phyloP scores from a whole-genome alignment of 2,888 invertebrate species.

The Cryptus viduatorius region DNA sequence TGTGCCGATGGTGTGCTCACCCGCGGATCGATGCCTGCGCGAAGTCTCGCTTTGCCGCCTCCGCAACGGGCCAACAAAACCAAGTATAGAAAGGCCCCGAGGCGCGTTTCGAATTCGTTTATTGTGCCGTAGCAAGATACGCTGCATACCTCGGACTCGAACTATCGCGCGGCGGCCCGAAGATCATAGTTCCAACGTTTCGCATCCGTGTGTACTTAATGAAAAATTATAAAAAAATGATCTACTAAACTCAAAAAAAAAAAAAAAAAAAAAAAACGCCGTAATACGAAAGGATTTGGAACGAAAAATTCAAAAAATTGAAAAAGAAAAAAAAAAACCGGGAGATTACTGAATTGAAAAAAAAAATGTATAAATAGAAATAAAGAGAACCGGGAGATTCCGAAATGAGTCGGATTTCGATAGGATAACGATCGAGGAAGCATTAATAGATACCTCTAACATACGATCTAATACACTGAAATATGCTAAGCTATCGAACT shows the following conservation, averaged over 20 bases:
- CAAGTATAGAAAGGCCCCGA: conserved; percentile 40
- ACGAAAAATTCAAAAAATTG: not conserved
- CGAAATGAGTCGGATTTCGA: not conserved
- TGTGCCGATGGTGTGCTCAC: conserved; percentile 24
- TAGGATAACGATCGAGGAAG: not conserved
- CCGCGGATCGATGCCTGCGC: conserved; percentile 42
- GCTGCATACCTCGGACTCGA: not conserved
- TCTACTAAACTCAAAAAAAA: too few species aligned
- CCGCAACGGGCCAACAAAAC: conserved; percentile 1
- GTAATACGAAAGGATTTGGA: too few species aligned
- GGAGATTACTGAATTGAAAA: too few species aligned
- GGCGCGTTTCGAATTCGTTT: conserved; percentile 71
- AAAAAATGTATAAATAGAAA: too few species aligned
- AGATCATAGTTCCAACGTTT: not conserved
- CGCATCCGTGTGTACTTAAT: too few species aligned
- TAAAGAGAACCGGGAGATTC: too few species aligned
- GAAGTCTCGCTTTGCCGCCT: conserved; percentile 44
- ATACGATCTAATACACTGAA: not conserved
- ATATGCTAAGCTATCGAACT: conserved; percentile 29
- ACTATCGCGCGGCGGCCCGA: not conserved
- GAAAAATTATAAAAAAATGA: too few species aligned
- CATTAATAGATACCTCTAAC: not conserved
- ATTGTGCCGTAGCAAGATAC: conserved; percentile 64
- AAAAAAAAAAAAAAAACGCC: too few species aligned
- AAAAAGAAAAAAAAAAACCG: not conserved